Conservation (phyloP, 2,888 invertebrate genomes). For the Leptothorax acervorum region DNA sequence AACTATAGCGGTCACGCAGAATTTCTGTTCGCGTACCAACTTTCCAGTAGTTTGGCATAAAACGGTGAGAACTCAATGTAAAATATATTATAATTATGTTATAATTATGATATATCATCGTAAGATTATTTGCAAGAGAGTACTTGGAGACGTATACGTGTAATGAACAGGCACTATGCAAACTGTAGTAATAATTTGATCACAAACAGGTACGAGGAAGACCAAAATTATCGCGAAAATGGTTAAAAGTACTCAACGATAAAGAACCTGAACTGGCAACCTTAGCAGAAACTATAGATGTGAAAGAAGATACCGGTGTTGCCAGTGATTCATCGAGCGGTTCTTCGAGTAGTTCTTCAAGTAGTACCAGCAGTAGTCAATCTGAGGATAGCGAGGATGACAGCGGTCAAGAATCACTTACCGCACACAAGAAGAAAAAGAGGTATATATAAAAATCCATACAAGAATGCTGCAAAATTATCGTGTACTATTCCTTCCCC, state of each 20-base stretch:
- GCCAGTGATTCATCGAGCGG: constrained; percentile 98
- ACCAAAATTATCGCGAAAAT: constrained; percentile 97
- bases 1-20: constrained; percentile 99
- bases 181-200: constrained; percentile 7
- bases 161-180: not conserved
- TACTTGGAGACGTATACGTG: not conserved
- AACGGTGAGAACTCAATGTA: constrained; percentile 87
- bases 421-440: constrained; percentile 93
- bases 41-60: constrained; percentile 99
- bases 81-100: not conserved
- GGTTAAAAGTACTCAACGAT: constrained; percentile 91
- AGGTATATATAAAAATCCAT: constrained; percentile 83
- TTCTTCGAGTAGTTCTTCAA: constrained; percentile 91
- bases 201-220: constrained; percentile 91
- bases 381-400: constrained; percentile 90
- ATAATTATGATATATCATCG: not conserved
- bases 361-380: constrained; percentile 89
- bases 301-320: constrained; percentile 94
- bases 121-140: not conserved
- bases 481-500: constrained; percentile 16
- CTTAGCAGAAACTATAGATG: constrained; percentile 93
- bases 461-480: constrained; percentile 7
- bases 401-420: constrained; percentile 95
- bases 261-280: constrained; percentile 93
- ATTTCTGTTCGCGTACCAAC: constrained; percentile 98